Evolutionary conservation across 2,797 vertebrate species (phyloP).

Genomic region (Poeciliopsis paucimaculata): DNA sequence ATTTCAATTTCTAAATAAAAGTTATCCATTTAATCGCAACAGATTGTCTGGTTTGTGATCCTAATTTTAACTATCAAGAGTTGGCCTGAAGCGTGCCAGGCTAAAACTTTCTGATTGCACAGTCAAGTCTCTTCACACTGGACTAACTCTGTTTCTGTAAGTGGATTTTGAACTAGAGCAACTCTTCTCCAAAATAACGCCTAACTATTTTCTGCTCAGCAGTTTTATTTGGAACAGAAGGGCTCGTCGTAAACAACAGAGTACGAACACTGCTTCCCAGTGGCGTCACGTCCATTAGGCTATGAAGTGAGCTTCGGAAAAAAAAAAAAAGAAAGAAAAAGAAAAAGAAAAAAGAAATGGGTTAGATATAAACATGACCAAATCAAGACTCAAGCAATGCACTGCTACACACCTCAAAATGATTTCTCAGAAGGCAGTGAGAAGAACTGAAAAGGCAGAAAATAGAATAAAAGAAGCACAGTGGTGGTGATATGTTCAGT

Average conservation of each 20-base stretch:
- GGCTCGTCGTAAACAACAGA: not conserved
- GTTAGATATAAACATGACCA: slow-evolving; percentile 46
- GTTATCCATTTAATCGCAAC: not conserved
- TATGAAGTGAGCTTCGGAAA: slow-evolving; percentile 20
- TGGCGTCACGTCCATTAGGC: slow-evolving; percentile 19
- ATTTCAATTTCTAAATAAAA: not conserved
- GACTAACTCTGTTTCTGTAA: not conserved
- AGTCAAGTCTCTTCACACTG: not conserved
- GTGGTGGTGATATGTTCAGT: slow-evolving; percentile 54
- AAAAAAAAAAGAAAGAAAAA: slow-evolving; percentile 18
- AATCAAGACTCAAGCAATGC: slow-evolving; percentile 41
- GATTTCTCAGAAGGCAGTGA: slow-evolving; percentile 68
- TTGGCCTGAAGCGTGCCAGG: not conserved
- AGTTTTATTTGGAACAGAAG: slow-evolving; percentile 16
- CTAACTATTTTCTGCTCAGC: not conserved
- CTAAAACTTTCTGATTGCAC: not conserved
- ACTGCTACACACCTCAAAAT: slow-evolving; percentile 43
- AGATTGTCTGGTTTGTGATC: not conserved
- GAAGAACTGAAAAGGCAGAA: slow-evolving; percentile 60
- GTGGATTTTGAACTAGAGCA: slow-evolving; percentile 5
- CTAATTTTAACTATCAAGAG: not conserved
- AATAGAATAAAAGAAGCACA: slow-evolving; percentile 45
- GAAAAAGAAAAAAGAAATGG: not conserved
- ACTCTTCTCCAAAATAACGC: not conserved
- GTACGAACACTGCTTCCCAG: not conserved